These are phyloP conservation scores for Procavia capensis DNA, from an alignment of 2,113 vertebrate species.

Conservation along the genomic window DNA sequence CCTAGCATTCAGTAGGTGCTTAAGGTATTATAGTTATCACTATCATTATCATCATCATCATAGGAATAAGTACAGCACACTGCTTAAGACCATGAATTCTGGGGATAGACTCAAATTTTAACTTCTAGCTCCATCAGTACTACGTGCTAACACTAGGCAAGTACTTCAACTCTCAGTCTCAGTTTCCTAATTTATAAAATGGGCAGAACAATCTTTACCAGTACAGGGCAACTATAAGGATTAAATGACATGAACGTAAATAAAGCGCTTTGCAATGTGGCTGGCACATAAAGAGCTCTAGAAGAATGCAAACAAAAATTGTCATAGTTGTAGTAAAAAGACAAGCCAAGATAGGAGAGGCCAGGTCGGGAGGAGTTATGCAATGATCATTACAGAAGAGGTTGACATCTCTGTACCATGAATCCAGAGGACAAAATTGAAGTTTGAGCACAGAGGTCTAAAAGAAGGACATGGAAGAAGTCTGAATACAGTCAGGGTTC, in stretches of 20 bases:
- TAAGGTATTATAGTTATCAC: not conserved
- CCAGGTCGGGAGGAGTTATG: not conserved
- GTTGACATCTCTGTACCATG: slow-evolving; percentile 33
- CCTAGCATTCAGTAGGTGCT: not conserved
- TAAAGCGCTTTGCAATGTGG: not conserved
- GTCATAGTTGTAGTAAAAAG: not conserved
- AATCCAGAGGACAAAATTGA: slow-evolving; percentile 45
- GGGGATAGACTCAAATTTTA: slow-evolving; percentile 29
- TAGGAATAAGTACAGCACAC: not conserved
- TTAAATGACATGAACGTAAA: slow-evolving; percentile 21
- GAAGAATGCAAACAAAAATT: slow-evolving; percentile 14
- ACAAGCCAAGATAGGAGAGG: slow-evolving; percentile 37
- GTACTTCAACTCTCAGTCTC: not conserved
- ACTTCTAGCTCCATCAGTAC: slow-evolving; percentile 7
- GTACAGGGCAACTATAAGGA: not conserved
- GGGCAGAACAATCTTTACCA: not conserved
- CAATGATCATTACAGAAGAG: slow-evolving; percentile 48
- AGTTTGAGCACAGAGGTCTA: too few species aligned
- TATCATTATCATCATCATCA: not conserved
- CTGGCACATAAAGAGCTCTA: not conserved
- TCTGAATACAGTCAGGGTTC: not conserved
- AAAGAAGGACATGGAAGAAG: slow-evolving; percentile 12
- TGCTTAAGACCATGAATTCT: slow-evolving; percentile 5
- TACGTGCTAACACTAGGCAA: not conserved
- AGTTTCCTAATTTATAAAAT: slow-evolving; percentile 35